These are phyloP conservation scores for Nerophis lumbriciformis DNA, from an alignment of 2,113 vertebrate species.

Conservation along the genomic window DNA sequence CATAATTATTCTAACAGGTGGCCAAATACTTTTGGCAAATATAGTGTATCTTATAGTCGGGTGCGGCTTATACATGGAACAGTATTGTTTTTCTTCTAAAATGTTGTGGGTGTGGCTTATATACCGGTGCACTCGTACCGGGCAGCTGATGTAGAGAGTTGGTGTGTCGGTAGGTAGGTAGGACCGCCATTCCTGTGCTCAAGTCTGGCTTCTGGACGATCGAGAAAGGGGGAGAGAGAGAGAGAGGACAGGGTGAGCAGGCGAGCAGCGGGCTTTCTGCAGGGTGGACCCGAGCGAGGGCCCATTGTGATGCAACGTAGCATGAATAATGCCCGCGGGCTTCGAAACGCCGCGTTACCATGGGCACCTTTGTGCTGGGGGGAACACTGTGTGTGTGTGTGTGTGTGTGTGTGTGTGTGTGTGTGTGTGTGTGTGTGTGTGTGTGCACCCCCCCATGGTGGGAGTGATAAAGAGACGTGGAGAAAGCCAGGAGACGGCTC, in stretches of 20 bases:
- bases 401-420: conserved; percentile 65
- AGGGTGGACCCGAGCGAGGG: conserved; percentile 76
- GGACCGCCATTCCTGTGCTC: no score
- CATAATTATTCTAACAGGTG: no score
- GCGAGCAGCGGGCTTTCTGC: conserved; percentile 69
- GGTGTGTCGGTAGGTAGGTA: no score
- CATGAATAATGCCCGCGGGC: conserved; percentile 85
- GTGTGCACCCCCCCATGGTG: conserved; percentile 44
- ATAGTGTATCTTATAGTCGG: no score
- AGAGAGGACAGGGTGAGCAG: conserved; percentile 53
- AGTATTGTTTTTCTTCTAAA: no score
- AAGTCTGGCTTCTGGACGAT: not conserved
- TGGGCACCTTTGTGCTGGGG: conserved; percentile 92
- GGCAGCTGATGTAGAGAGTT: no score
- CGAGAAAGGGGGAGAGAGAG: conserved; percentile 10
- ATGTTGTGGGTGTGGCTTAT: no score
- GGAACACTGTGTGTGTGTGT: conserved; percentile 73
- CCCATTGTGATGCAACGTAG: conserved; percentile 86
- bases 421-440: conserved; percentile 27
- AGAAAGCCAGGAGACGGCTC: conserved; percentile 44
- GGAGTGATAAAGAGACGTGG: conserved; percentile 28
- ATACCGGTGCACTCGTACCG: no score
- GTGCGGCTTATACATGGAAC: no score
- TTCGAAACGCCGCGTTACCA: conserved; percentile 86
- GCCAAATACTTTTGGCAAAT: no score